phyloP scores from a whole-genome alignment of 2,888 invertebrate species.

The Scelioninae gen. 2 region DNA sequence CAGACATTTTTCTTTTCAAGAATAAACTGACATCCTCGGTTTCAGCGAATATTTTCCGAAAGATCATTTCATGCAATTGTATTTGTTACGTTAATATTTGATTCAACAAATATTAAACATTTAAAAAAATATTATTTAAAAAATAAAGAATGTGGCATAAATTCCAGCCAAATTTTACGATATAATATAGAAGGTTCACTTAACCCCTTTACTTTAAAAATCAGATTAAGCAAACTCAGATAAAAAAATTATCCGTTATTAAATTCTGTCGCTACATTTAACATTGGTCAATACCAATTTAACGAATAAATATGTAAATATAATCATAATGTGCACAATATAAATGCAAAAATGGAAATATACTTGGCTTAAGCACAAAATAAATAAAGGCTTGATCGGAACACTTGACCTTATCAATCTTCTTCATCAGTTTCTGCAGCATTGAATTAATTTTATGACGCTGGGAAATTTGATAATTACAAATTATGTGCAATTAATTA shows the following conservation, averaged over 20 bases:
- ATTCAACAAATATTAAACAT: too few species aligned
- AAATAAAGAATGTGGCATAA: too few species aligned
- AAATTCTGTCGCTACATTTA: constrained; percentile 14
- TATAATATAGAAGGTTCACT: not conserved
- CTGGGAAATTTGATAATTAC: constrained; percentile 41
- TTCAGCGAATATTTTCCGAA: too few species aligned
- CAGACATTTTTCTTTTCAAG: too few species aligned
- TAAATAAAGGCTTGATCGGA: constrained; percentile 18
- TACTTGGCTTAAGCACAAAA: not conserved
- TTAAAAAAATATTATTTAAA: too few species aligned
- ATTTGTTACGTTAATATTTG: too few species aligned
- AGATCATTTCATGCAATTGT: too few species aligned
- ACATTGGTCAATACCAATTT: constrained; percentile 9
- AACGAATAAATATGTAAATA: constrained; percentile 35
- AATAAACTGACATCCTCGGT: too few species aligned
- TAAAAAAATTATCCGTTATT: not conserved
- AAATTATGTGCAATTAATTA: constrained; percentile 48
- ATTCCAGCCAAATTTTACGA: too few species aligned
- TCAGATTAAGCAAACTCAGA: not conserved
- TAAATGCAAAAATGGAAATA: constrained; percentile 28
- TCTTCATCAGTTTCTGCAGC: constrained; percentile 28
- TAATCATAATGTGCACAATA: constrained; percentile 9
- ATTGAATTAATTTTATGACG: constrained; percentile 40
- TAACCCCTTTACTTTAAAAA: not conserved
- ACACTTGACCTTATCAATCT: constrained; percentile 43